A percentile compares a stretch with the other conserved stretches of the same genome.
phyloP scores from a whole-genome alignment of 1,140 invertebrate species.

The Apocrypta bakeri region DNA sequence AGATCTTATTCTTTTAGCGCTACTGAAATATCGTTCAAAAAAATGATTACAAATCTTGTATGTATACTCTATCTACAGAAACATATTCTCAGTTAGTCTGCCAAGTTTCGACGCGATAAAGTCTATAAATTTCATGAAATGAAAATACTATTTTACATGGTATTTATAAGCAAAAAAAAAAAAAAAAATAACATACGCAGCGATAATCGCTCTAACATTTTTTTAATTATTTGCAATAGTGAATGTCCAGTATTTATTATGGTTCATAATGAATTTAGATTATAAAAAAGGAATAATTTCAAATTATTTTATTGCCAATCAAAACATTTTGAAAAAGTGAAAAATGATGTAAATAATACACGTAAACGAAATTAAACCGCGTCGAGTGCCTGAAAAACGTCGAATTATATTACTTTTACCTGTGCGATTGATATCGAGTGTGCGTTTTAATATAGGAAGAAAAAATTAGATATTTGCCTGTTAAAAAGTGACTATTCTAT shows the following conservation, averaged over 20 bases:
- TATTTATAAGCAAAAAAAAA: constrained; percentile 22
- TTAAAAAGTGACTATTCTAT: constrained; percentile 69
- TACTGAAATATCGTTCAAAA: constrained; percentile 31
- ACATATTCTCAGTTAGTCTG: constrained; percentile 27
- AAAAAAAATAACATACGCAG: not conserved
- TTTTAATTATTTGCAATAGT: constrained; percentile 41
- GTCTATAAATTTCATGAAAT: constrained; percentile 36
- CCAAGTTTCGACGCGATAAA: constrained; percentile 32
- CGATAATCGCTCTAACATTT: not conserved
- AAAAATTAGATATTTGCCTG: constrained; percentile 67
- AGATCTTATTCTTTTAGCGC: not conserved
- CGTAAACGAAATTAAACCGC: constrained; percentile 58
- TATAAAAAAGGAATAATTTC: constrained; percentile 52
- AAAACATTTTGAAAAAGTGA: constrained; percentile 31
- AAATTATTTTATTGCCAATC: constrained; percentile 41
- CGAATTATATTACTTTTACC: constrained; percentile 36
- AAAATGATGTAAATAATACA: constrained; percentile 61
- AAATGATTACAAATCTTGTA: constrained; percentile 36
- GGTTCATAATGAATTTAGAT: constrained; percentile 63
- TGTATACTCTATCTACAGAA: constrained; percentile 19
- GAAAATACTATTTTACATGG: constrained; percentile 30
- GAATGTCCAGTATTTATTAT: constrained; percentile 62
- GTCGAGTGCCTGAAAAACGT: constrained; percentile 55
- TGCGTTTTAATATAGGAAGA: constrained; percentile 56
- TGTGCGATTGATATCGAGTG: constrained; percentile 47